Evolutionary conservation across 2,797 vertebrate species (phyloP), one percentile per base, ranked within the genome.

Genomic region (Yasuhikotakia modesta): DNA sequence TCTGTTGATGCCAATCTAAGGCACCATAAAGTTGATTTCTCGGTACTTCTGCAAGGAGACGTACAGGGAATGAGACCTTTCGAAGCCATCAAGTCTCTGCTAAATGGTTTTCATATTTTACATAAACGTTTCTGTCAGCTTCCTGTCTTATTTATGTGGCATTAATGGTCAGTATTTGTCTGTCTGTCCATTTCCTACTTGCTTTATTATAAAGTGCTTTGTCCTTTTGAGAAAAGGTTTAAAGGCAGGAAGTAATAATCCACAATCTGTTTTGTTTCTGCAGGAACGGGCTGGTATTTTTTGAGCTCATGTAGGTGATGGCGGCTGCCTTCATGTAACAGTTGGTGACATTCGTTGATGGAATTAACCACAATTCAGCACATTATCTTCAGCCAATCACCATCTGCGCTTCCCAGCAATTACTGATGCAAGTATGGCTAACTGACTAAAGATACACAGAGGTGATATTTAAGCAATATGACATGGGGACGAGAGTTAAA

Each of bases 1-100:
- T 91, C 87, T 91, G 87, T 78, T 84, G 79, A 86, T 70, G 82
- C 82, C 84, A 81, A 45, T 81, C 82, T 75, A 67, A 73, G 74
- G 68, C 22, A 73, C 66, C 73, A 55, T 82, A 53, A 57, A 83
- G 78, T 60, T 77, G 67, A 84, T 81, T 81, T 84, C 82, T 80
- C 55, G 35, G 63, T 81, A 78, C 22, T 14, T 30, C 32, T 35
- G 67, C 57, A 55, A 8, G 1, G 53, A 53, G 64, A 82, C 67
- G 48, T 72, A 64, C 43, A 79, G 67, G 52, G 39, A 79, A 45
- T 27, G 58, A 78, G 74, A 63, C 50, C 50, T 69, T 63, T 73
- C 50, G 30, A 70, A 79, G 27, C 27, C 27, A 27, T 27, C 27
- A 79, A 35, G 52, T 57, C 21, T 58, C 52, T 14, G 7, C 24